phyloP scores from a whole-genome alignment of 2,888 invertebrate species.

The Megaustenia siamemsis region DNA sequence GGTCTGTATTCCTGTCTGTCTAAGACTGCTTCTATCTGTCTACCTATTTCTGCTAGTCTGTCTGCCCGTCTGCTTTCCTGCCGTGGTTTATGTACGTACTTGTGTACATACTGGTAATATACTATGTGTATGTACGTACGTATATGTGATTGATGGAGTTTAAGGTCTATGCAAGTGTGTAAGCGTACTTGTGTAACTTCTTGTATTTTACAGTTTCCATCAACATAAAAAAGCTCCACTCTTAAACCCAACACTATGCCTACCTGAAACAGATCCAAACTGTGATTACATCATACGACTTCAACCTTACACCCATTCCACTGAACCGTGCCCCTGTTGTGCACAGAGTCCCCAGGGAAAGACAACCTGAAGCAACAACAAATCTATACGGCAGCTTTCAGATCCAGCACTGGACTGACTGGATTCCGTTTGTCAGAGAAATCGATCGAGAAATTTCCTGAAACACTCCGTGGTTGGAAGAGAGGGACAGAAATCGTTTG shows the following conservation, averaged over 20 bases:
- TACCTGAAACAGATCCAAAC: too few relatives aligned
- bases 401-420: conserved; percentile 1
- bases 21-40: background rate
- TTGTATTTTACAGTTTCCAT: too few relatives aligned
- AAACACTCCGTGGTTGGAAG: background rate
- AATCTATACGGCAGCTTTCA: background rate
- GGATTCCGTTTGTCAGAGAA: background rate
- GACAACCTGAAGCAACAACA: background rate
- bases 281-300: too few relatives aligned
- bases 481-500: background rate
- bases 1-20: background rate
- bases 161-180: too few relatives aligned
- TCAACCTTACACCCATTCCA: too few relatives aligned
- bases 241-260: too few relatives aligned
- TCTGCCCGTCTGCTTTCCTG: background rate
- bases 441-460: background rate
- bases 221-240: too few relatives aligned
- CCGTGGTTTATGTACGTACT: background rate
- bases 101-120: background rate
- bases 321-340: too few relatives aligned
- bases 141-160: too few relatives aligned
- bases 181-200: too few relatives aligned
- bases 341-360: background rate
- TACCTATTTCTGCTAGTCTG: background rate
- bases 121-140: background rate